These are phyloP conservation scores for Rynchops niger DNA, from an alignment of 2,113 vertebrate species.

Conservation along the genomic window DNA sequence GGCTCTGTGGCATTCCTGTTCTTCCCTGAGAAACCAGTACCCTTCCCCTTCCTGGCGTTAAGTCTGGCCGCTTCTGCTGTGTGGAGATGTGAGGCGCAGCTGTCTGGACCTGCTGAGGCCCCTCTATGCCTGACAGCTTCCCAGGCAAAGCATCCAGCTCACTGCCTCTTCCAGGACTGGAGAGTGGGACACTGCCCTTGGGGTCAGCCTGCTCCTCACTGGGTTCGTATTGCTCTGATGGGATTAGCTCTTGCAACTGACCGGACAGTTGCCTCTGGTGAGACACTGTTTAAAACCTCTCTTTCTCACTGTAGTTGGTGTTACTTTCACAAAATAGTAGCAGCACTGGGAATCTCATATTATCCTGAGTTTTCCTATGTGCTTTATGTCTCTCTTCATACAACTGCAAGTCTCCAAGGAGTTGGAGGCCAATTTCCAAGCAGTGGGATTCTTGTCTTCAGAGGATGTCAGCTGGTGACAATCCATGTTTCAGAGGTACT, in stretches of 20 bases:
- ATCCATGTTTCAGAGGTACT: neutral
- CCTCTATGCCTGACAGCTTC: neutral
- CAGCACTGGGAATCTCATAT: neutral
- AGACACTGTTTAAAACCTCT: neutral
- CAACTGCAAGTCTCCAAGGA: neutral
- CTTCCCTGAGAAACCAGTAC: neutral
- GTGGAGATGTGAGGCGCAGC: neutral
- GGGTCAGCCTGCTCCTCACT: neutral
- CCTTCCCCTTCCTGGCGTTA: fast-evolving
- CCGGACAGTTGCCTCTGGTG: neutral
- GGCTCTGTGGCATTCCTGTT: neutral
- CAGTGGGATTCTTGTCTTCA: neutral
- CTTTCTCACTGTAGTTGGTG: neutral
- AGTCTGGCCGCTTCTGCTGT: neutral
- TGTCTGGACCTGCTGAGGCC: neutral
- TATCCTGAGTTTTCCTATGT: neutral
- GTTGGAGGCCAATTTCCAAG: neutral
- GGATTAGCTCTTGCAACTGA: neutral
- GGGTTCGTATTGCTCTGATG: neutral
- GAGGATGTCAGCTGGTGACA: neutral
- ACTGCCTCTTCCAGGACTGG: neutral
- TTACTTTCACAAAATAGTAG: neutral
- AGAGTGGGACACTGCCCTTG: neutral
- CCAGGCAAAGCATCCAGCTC: neutral
- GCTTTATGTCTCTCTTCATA: neutral